phyloP scores from a whole-genome alignment of 2,113 vertebrate species.

The Petrocephalus microphthalmus region DNA sequence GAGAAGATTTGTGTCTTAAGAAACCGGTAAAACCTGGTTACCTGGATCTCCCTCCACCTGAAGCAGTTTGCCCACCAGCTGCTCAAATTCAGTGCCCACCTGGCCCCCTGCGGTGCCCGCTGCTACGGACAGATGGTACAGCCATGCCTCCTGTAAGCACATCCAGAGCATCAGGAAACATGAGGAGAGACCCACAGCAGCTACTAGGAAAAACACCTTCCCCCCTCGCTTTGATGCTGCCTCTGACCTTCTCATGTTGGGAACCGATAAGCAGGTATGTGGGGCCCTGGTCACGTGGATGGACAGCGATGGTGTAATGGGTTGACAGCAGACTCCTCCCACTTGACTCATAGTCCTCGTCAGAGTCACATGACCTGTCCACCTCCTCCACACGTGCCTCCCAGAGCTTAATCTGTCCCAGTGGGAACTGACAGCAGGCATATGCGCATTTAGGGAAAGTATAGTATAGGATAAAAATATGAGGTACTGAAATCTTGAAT shows the following conservation, averaged over 20 bases:
- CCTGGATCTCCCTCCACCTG: conserved; percentile 77
- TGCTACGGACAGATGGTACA: conserved; percentile 88
- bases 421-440: conserved; percentile 71
- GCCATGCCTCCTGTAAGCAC: conserved; percentile 75
- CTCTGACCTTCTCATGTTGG: conserved; percentile 78
- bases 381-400: conserved; percentile 87
- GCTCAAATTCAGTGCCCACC: conserved; percentile 92
- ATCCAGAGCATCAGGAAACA: background rate
- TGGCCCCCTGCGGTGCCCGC: conserved; percentile 74
- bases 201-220: no score
- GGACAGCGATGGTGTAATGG: conserved; percentile 75
- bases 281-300: conserved; percentile 81
- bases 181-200: background rate
- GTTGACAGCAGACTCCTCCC: conserved; percentile 68
- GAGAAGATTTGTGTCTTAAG: background rate
- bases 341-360: conserved; percentile 77
- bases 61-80: conserved; percentile 83
- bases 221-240: background rate
- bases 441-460: background rate
- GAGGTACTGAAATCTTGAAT: background rate
- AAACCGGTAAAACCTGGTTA: conserved; percentile 47
- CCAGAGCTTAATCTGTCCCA: conserved; percentile 91
- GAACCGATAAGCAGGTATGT: conserved; percentile 87
- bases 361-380: conserved; percentile 78
- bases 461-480: background rate